A percentile compares a stretch with the other conserved stretches of the same genome.
phyloP scores from a whole-genome alignment of 2,113 vertebrate genomes.

The Willisornis vidua region DNA sequence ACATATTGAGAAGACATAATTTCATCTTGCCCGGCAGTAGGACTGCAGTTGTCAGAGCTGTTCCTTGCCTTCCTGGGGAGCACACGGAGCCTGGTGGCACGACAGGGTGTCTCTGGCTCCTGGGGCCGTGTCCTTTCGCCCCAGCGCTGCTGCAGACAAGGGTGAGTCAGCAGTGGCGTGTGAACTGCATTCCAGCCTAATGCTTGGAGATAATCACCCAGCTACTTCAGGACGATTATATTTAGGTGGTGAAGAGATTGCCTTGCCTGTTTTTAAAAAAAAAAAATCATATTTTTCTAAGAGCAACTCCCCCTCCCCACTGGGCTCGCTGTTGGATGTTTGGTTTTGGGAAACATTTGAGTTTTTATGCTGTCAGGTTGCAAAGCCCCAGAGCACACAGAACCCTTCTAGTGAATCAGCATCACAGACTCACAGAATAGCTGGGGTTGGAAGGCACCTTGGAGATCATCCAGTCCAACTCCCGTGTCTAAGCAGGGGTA shows the following conservation, averaged over 20 bases:
- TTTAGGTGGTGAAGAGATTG: background rate
- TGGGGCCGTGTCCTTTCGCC: background rate
- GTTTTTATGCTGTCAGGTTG: background rate
- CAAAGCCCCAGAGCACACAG: background rate
- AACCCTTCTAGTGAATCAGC: background rate
- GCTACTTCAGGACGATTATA: background rate
- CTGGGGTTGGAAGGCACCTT: background rate
- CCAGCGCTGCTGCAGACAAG: background rate
- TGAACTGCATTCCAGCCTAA: background rate
- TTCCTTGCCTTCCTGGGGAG: background rate
- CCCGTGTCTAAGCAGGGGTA: background rate
- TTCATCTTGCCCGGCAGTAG: background rate
- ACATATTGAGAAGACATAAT: rapidly evolving
- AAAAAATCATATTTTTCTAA: background rate
- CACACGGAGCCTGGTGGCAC: background rate
- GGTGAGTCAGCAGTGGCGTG: conserved; percentile 20
- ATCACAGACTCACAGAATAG: background rate
- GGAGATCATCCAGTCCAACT: background rate
- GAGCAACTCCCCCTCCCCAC: rapidly evolving
- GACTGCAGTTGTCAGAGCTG: background rate
- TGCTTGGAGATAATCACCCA: background rate
- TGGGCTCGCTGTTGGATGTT: background rate
- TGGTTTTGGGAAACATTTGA: background rate
- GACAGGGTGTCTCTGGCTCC: background rate
- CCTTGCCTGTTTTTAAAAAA: background rate